Conservation (phyloP, 2,797 vertebrate species). For the Silurus aristotelis region DNA sequence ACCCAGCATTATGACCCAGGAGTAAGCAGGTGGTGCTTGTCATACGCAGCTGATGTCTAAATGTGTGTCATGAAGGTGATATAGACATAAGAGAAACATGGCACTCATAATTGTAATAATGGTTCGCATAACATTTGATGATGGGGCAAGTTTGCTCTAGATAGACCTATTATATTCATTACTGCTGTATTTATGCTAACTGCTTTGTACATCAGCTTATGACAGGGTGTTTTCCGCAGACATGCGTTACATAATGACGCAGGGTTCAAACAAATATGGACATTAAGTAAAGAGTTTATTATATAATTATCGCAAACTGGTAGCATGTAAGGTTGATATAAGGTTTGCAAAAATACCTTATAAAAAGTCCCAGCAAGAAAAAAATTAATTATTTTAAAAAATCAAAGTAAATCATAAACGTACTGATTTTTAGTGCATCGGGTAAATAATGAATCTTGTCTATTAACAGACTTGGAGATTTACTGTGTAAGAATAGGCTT, state of each 20-base stretch:
- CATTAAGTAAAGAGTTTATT: background rate
- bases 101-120: background rate
- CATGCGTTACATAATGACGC: background rate
- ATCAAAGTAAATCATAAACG: background rate
- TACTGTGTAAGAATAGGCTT: background rate
- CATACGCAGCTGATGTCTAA: background rate
- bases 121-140: background rate
- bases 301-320: background rate
- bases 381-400: too few relatives aligned
- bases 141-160: background rate
- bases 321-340: background rate
- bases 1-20: background rate
- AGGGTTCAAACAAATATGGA: background rate
- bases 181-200: background rate
- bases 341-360: background rate
- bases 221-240: background rate
- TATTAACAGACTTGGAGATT: background rate
- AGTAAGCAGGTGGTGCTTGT: background rate
- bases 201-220: background rate
- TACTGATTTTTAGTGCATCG: background rate
- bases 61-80: too few relatives aligned
- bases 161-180: background rate
- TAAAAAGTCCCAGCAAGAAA: background rate
- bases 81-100: background rate
- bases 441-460: background rate